phyloP scores from a whole-genome alignment of 2,888 invertebrate species.

The Margaritifera margaritifera region DNA sequence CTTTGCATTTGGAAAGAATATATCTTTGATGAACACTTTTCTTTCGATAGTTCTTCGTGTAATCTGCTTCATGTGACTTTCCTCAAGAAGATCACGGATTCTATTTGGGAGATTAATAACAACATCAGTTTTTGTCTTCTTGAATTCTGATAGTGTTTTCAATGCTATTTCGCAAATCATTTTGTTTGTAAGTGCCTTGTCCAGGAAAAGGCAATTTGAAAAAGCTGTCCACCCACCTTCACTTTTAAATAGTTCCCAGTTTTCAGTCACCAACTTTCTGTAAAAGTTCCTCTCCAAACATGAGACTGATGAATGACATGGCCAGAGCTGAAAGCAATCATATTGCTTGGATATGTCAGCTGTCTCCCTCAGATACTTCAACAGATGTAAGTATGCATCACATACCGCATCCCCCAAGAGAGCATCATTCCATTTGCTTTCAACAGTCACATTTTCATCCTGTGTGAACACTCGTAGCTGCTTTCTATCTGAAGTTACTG shows the following conservation, averaged over 20 bases:
- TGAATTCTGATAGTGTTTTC: conserved; percentile 9
- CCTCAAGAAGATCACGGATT: too few relatives aligned
- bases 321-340: conserved; percentile 14
- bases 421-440: conserved; percentile 23
- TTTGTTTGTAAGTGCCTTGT: conserved; percentile 5
- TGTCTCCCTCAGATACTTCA: conserved; percentile 3
- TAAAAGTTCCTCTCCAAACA: conserved; percentile 9
- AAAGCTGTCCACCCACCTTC: conserved; percentile 3
- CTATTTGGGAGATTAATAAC: too few relatives aligned
- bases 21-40: conserved; percentile 9
- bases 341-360: conserved; percentile 1
- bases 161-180: conserved; percentile 8
- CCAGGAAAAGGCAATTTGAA: conserved; percentile 10
- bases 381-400: conserved; percentile 16
- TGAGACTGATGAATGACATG: not conserved
- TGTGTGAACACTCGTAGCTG: conserved; percentile 46
- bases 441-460: conserved; percentile 52
- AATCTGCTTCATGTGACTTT: not conserved
- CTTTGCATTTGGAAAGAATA: conserved; percentile 14
- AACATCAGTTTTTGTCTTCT: not conserved
- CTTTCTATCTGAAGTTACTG: conserved; percentile 55
- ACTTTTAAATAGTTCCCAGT: conserved; percentile 12
- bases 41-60: conserved; percentile 4
- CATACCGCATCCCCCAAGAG: conserved; percentile 23
- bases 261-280: not conserved